phyloP scores from a whole-genome alignment of 2,113 vertebrate species.

The Oreochromis niloticus region DNA sequence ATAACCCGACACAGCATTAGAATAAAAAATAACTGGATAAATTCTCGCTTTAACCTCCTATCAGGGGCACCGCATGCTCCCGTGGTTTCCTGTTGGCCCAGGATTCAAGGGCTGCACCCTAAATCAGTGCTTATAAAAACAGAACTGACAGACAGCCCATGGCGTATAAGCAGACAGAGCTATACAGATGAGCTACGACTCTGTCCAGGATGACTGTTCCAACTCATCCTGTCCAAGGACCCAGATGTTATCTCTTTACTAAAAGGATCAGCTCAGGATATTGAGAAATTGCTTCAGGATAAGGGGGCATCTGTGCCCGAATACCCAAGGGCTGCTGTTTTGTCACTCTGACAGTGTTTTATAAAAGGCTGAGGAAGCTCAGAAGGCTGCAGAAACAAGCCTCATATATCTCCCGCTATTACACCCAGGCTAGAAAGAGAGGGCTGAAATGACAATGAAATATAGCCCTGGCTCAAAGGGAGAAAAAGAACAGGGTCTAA shows the following conservation, averaged over 20 bases:
- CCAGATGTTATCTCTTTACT: conserved; percentile 61
- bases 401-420: conserved; percentile 69
- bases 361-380: conserved; percentile 67
- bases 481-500: conserved; percentile 66
- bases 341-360: conserved; percentile 74
- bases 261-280: conserved; percentile 59
- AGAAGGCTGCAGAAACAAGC: conserved; percentile 46
- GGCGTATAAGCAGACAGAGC: conserved; percentile 36
- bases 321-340: conserved; percentile 65
- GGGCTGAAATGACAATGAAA: conserved; percentile 67
- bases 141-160: conserved; percentile 40
- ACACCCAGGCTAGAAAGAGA: conserved; percentile 55
- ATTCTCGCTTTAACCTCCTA: neutral
- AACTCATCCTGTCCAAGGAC: conserved; percentile 51
- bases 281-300: conserved; percentile 56
- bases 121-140: conserved; percentile 64
- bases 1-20: neutral
- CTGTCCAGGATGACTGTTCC: conserved; percentile 37
- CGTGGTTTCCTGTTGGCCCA: conserved; percentile 7
- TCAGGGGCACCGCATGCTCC: conserved; percentile 1
- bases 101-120: conserved; percentile 37
- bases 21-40: neutral
- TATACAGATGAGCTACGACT: conserved; percentile 55
- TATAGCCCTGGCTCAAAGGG: conserved; percentile 51
- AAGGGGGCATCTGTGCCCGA: conserved; percentile 53